Conservation (phyloP, 1,140 invertebrate genomes). For the Sitodiplosis mosellana region DNA sequence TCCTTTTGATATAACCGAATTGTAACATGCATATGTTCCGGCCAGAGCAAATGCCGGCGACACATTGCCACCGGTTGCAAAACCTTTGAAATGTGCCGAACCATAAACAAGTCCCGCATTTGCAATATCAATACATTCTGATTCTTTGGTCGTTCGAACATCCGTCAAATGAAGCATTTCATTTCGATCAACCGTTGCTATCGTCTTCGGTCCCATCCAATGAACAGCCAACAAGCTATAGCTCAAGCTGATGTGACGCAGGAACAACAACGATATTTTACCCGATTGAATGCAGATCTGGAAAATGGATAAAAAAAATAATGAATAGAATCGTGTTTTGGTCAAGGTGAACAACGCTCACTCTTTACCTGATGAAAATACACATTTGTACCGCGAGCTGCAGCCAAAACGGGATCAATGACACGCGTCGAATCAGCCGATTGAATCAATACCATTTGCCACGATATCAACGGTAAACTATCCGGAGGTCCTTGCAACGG, state of each 20-base stretch:
- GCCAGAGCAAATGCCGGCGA: conserved; percentile 34
- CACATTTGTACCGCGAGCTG: conserved; percentile 58
- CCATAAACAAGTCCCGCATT: conserved; percentile 76
- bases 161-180: conserved; percentile 79
- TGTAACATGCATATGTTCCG: conserved; percentile 76
- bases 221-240: conserved; percentile 54
- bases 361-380: conserved; percentile 60
- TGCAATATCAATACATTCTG: conserved; percentile 67
- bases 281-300: conserved; percentile 19
- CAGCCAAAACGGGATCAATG: conserved; percentile 70
- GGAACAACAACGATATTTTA: conserved; percentile 22
- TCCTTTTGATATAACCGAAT: conserved; percentile 65
- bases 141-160: conserved; percentile 66
- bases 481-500: conserved; percentile 36
- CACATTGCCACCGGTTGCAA: conserved; percentile 47
- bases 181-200: conserved; percentile 66
- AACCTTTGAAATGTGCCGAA: conserved; percentile 83
- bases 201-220: conserved; percentile 75
- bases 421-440: conserved; percentile 50
- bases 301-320: conserved; percentile 5
- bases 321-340: neutral
- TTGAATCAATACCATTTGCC: conserved; percentile 81
- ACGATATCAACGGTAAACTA: conserved; percentile 71
- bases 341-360: neutral
- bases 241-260: conserved; percentile 46